A percentile compares a stretch with the other conserved stretches of the same genome.
Evolutionary conservation across 2,113 vertebrate genomes (phyloP).

Genomic region (Sterrhoptilus dennistouni): DNA sequence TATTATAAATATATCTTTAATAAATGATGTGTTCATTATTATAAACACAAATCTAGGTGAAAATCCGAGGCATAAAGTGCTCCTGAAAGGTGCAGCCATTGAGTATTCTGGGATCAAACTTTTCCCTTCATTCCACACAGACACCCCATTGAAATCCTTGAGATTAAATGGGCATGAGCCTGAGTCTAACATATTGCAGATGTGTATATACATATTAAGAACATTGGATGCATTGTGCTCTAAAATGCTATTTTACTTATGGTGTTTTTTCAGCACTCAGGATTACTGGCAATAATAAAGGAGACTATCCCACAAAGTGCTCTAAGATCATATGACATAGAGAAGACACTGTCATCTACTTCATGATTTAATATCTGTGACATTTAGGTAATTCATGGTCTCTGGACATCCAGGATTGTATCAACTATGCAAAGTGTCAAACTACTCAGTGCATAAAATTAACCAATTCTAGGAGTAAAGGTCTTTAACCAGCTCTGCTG

Average conservation of each 20-base stretch:
- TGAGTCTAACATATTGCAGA: constrained; percentile 57
- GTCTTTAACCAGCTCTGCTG: not conserved
- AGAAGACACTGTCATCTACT: constrained; percentile 26
- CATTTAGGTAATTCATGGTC: not conserved
- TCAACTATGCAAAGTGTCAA: not conserved
- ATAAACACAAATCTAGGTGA: not conserved
- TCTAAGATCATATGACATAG: constrained; percentile 35
- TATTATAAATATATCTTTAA: not conserved
- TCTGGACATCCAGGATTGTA: constrained; percentile 12
- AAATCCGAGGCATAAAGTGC: not conserved
- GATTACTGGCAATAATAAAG: constrained; percentile 49
- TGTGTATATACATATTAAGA: constrained; percentile 26
- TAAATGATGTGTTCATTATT: not conserved
- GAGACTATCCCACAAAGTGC: not conserved
- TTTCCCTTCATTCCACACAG: not conserved
- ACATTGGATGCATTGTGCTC: constrained; percentile 54
- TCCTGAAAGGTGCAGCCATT: not conserved
- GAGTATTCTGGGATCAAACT: not conserved
- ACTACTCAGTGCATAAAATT: not conserved
- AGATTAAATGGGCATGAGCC: constrained; percentile 7
- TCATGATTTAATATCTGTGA: constrained; percentile 49
- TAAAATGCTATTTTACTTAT: constrained; percentile 30
- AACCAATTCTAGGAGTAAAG: not conserved
- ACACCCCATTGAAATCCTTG: constrained; percentile 18
- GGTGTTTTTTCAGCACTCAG: constrained; percentile 45